These are phyloP conservation scores for Scarus forsteni DNA, from an alignment of 2,797 vertebrate species.

Conservation along the genomic window DNA sequence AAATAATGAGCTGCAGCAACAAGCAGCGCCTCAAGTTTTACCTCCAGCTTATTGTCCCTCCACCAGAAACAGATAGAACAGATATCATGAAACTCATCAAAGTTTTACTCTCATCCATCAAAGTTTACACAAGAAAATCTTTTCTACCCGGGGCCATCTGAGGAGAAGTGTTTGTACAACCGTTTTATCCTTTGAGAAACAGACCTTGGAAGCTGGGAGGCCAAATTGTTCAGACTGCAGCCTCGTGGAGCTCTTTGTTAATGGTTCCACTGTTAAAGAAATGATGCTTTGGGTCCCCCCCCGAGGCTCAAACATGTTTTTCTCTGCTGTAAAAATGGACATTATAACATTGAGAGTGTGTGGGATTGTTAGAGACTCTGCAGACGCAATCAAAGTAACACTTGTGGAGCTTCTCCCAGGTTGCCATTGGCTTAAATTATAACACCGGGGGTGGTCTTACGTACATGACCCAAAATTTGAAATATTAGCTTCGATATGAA, in stretches of 20 bases:
- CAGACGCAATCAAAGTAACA: too few relatives aligned
- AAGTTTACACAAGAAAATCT: neutral
- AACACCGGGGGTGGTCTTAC: too few relatives aligned
- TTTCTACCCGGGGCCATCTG: neutral
- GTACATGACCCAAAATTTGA: too few relatives aligned
- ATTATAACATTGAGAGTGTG: too few relatives aligned
- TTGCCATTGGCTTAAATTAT: too few relatives aligned
- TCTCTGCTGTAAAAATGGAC: too few relatives aligned
- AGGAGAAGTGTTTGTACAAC: neutral
- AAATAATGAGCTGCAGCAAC: slow-evolving; percentile 13
- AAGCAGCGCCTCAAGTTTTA: neutral
- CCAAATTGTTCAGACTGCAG: too few relatives aligned
- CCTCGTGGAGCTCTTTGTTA: neutral
- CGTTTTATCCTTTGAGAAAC: neutral
- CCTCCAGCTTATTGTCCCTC: neutral
- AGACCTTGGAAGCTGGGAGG: neutral
- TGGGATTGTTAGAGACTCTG: too few relatives aligned
- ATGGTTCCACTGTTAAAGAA: neutral
- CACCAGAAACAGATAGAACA: neutral
- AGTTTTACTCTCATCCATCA: neutral
- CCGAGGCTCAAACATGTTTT: neutral
- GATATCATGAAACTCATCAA: neutral
- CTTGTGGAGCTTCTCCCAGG: too few relatives aligned
- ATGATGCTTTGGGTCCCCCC: neutral
- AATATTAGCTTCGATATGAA: too few relatives aligned